phyloP scores from a whole-genome alignment of 2,113 vertebrate species.

The Phalacrocorax aristotelis region DNA sequence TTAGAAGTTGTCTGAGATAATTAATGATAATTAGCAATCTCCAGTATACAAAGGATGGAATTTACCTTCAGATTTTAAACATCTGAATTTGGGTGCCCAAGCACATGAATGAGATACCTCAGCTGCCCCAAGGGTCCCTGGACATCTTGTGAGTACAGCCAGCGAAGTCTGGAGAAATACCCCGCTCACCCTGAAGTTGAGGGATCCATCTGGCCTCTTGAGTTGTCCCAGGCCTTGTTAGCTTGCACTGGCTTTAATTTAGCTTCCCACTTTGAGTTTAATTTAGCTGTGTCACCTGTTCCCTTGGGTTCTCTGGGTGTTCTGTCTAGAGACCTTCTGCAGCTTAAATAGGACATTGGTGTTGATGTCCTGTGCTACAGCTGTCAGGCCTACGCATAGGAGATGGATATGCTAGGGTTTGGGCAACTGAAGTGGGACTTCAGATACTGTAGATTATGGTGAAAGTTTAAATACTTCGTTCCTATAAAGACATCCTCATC shows the following conservation, averaged over 20 bases:
- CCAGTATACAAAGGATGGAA: background rate
- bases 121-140: background rate
- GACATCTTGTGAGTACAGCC: background rate
- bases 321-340: background rate
- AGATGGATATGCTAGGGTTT: background rate
- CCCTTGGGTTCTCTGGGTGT: background rate
- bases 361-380: background rate
- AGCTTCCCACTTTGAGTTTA: background rate
- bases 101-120: background rate
- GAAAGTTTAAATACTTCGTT: background rate
- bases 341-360: background rate
- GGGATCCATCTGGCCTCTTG: background rate
- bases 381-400: background rate
- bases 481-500: background rate
- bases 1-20: background rate
- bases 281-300: background rate
- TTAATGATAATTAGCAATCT: background rate
- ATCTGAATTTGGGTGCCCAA: background rate
- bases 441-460: background rate
- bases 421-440: background rate
- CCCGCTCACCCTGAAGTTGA: background rate
- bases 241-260: background rate
- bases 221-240: background rate
- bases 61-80: background rate
- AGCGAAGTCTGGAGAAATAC: background rate